Evolutionary conservation across 1,140 invertebrate species (phyloP).

Genomic region (Hylyphantes graminicola): DNA sequence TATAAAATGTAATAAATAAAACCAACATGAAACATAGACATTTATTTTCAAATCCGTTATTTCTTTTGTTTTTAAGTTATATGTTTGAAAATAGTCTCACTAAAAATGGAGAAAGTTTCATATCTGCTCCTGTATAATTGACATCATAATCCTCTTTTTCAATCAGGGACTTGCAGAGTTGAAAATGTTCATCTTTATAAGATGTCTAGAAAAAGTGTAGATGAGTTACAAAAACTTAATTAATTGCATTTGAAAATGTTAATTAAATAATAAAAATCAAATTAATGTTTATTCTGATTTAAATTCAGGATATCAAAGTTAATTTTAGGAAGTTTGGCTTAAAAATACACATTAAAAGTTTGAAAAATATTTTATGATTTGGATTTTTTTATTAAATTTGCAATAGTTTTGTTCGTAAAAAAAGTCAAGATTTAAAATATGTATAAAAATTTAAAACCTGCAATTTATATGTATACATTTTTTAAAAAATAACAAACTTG

Average conservation of each 20-base stretch:
- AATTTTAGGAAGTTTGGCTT: no score
- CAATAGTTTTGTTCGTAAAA: no score
- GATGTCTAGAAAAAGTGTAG: background rate
- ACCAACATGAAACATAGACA: background rate
- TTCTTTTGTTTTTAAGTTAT: background rate
- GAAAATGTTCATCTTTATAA: constrained; percentile 4
- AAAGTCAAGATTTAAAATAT: no score
- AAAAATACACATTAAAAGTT: no score
- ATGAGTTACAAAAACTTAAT: background rate
- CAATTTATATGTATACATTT: no score
- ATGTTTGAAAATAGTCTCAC: background rate
- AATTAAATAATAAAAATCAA: no score
- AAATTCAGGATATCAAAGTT: no score
- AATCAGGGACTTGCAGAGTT: constrained; percentile 13
- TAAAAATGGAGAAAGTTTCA: constrained; percentile 25
- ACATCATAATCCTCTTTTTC: constrained; percentile 28
- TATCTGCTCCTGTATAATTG: constrained; percentile 14
- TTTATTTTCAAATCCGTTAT: background rate
- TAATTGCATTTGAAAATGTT: background rate
- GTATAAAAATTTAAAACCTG: no score
- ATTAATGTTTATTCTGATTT: no score
- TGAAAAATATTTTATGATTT: no score
- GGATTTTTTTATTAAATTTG: no score
- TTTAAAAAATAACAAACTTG: no score
- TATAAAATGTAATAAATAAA: background rate